phyloP scores from a whole-genome alignment of 2,888 invertebrate species.

The Abrostola triplasia region DNA sequence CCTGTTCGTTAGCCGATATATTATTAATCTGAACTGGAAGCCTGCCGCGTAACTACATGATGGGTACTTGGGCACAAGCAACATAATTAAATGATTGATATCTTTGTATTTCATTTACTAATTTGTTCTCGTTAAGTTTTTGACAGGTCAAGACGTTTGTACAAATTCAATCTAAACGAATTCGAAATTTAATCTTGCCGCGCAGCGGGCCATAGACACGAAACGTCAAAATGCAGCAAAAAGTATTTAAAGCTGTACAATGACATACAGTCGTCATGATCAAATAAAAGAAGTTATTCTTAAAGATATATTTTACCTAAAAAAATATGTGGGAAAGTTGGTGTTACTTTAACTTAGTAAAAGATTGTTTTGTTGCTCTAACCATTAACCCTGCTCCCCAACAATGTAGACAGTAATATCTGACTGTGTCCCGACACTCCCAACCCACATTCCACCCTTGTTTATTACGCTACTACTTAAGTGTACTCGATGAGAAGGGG shows the following conservation, averaged over 20 bases:
- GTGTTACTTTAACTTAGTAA: background rate
- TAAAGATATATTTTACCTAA: background rate
- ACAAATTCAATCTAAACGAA: conserved; percentile 23
- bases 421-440: conserved; percentile 1
- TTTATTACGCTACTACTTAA: conserved; percentile 23
- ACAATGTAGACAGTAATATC: conserved; percentile 11
- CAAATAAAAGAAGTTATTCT: background rate
- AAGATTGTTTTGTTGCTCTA: conserved; percentile 5
- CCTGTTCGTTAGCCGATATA: conserved; percentile 44
- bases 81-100: conserved; percentile 53
- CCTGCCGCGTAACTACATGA: conserved; percentile 40
- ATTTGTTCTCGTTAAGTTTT: conserved; percentile 35
- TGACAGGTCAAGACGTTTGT: conserved; percentile 18
- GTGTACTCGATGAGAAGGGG: conserved; percentile 12
- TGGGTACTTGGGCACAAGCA: background rate
- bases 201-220: conserved; percentile 20
- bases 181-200: conserved; percentile 30
- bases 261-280: background rate
- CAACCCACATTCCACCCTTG: conserved; percentile 18
- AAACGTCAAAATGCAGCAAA: conserved; percentile 11
- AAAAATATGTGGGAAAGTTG: background rate
- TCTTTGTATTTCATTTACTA: conserved; percentile 34
- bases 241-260: background rate
- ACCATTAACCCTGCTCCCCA: background rate
- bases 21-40: conserved; percentile 53